Evolutionary conservation across 2,888 invertebrate genomes (phyloP).

Genomic region (Cyclophora punctaria): DNA sequence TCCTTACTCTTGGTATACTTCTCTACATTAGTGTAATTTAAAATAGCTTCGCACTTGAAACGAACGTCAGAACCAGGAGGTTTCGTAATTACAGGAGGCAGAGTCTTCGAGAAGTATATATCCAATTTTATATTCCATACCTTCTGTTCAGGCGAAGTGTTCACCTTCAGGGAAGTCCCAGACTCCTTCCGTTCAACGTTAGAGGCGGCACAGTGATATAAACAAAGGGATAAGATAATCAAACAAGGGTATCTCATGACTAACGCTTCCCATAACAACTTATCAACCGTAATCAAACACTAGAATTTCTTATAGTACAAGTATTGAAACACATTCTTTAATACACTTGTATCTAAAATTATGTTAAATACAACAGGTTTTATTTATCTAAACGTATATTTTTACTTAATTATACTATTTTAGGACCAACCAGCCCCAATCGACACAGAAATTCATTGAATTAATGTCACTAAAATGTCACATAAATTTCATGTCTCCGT

Average conservation of each 20-base stretch:
- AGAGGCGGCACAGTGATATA: slow-evolving; percentile 42
- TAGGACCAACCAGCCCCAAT: no score
- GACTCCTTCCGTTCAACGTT: slow-evolving; percentile 41
- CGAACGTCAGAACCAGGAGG: slow-evolving; percentile 44
- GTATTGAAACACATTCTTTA: no score
- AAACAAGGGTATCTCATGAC: slow-evolving; percentile 62
- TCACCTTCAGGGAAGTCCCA: slow-evolving; percentile 39
- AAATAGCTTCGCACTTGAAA: slow-evolving; percentile 60
- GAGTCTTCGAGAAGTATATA: slow-evolving; percentile 58
- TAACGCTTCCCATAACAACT: slow-evolving; percentile 59
- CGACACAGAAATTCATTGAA: no score
- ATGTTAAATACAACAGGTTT: no score
- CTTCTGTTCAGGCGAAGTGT: slow-evolving; percentile 53
- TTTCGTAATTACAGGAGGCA: slow-evolving; percentile 44
- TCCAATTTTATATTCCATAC: slow-evolving; percentile 64
- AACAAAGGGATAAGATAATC: slow-evolving; percentile 51
- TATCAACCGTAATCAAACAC: not conserved
- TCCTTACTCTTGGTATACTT: slow-evolving; percentile 57
- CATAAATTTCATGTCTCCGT: no score
- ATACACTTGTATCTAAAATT: no score
- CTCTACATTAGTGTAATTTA: slow-evolving; percentile 63
- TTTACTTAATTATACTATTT: no score
- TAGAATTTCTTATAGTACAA: no score
- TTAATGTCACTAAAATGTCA: no score
- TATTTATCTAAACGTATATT: no score